phyloP scores from a whole-genome alignment of 35 echinoderm and acorn worm genomes.

The Apostichopus japonicus region DNA sequence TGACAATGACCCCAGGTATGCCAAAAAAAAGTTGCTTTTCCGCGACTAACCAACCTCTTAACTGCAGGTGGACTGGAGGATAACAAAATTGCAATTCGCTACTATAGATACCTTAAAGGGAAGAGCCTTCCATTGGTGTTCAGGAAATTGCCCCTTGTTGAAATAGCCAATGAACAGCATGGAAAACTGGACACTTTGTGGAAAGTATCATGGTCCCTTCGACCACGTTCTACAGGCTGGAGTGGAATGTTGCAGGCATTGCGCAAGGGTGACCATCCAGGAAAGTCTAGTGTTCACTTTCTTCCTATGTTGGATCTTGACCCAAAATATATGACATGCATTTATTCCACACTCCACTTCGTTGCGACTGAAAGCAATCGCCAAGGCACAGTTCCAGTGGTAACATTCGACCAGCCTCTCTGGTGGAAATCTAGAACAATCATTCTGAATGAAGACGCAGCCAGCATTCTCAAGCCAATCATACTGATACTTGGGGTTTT shows the following conservation, averaged over 20 bases:
- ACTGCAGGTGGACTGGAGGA: slow-evolving; percentile 28
- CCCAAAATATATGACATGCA: slow-evolving; percentile 63
- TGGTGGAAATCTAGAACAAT: slow-evolving; percentile 62
- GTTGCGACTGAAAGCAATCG: slow-evolving; percentile 46
- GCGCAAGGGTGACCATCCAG: slow-evolving; percentile 52
- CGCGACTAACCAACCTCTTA: slow-evolving; percentile 27
- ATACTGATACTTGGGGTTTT: slow-evolving; percentile 21
- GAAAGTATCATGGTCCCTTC: slow-evolving; percentile 21
- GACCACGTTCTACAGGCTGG: slow-evolving; percentile 32
- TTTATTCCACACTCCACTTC: slow-evolving; percentile 71
- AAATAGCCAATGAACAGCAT: slow-evolving; percentile 54
- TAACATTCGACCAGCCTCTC: slow-evolving; percentile 73
- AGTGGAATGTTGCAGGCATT: slow-evolving; percentile 68
- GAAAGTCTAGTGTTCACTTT: slow-evolving; percentile 58
- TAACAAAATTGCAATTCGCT: slow-evolving; percentile 19
- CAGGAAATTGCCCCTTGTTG: slow-evolving; percentile 18
- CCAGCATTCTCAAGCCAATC: slow-evolving; percentile 36
- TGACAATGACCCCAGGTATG: slow-evolving; percentile 50
- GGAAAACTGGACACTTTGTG: slow-evolving; percentile 43
- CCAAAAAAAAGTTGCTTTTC: no score
- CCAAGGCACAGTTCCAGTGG: slow-evolving; percentile 52
- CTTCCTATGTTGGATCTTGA: slow-evolving; percentile 62
- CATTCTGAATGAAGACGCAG: slow-evolving; percentile 27
- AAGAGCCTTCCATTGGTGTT: slow-evolving; percentile 20
- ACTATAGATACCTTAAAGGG: slow-evolving; percentile 28